Evolutionary conservation across 2,113 vertebrate genomes (phyloP).

Genomic region (Anarhynchus alexandrinus): DNA sequence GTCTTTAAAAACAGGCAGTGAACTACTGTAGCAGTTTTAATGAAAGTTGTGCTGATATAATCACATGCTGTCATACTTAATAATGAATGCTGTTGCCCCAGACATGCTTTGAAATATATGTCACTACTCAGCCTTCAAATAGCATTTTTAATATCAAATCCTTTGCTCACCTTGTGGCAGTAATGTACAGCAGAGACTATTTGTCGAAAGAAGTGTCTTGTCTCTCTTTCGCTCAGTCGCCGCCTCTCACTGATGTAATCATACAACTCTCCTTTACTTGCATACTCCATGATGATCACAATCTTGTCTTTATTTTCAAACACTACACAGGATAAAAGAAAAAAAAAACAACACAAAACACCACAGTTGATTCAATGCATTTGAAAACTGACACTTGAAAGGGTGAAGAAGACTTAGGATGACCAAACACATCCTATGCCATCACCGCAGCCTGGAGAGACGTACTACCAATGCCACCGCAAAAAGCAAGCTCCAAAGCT

Average conservation of each 20-base stretch:
- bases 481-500: not conserved
- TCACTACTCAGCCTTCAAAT: not conserved
- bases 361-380: not conserved
- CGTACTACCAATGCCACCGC: not conserved
- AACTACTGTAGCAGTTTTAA: not conserved
- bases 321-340: conserved; percentile 73
- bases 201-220: conserved; percentile 95
- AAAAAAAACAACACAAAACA: not conserved
- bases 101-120: not conserved
- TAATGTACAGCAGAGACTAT: conserved; percentile 96
- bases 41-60: not conserved
- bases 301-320: conserved; percentile 99
- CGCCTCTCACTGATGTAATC: conserved; percentile 96
- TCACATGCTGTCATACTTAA: not conserved
- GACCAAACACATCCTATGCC: not conserved
- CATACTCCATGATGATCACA: conserved; percentile 95
- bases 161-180: conserved; percentile 90
- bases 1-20: not conserved
- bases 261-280: conserved; percentile 95
- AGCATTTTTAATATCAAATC: not conserved
- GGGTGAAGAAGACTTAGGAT: not conserved
- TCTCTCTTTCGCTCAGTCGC: conserved; percentile 89
- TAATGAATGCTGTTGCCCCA: not conserved
- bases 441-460: not conserved
- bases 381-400: not conserved